Base-by-base conservation (phyloP, 2,113 vertebrate species). In the Forbesichthys agassizii region DNA sequence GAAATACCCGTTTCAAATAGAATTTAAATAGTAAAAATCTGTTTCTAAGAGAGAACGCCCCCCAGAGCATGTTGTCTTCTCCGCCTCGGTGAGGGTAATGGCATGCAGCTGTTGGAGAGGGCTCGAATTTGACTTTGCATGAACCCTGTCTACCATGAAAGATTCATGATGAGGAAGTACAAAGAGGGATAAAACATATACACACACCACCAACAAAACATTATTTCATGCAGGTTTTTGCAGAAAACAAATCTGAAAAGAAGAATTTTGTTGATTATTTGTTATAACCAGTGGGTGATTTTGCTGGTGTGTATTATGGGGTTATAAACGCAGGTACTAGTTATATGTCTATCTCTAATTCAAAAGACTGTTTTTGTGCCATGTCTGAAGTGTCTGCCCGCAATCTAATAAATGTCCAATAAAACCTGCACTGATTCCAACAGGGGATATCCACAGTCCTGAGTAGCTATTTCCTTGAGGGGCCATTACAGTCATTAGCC, bases 401-500 rank as follows among this genome's bases (percentile, higher is more conserved):
- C 5, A 5, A 16, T 20, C 61, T n/a, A 47, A 33, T 18, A 62
- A 14, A 20, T 18, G 6, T 69, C 73, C 75, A 81, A 69, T 80
- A 74, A 61, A 77, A 61, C 73, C 77, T 82, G 72, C 65, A 68
- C 78, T 77, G 82, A 87, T 81, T 78, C 71, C 64, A 75, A 64
- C 66, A 80, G 74, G 77, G 73, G 71, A 83, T 87, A 84, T 86
- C 82, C 77, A 84, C 88, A 84, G 86, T 89, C 81, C 83, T 58
- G 70, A 84, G 82, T 78, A 85, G 84, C 86, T 76, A 68, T 84
- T 84, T 88, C 84, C 89, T 84, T 61, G 69, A 64, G 73, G 88
- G 79, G 78, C 82, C 71, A 86, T 90, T 89, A 86, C 47, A 86
- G 74, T 88, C 54, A 78, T 88, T 90, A 89, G 82, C 63, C 88